A percentile compares a stretch with the other conserved stretches of the same genome.
Evolutionary conservation across 2,888 invertebrate genomes (phyloP).

Genomic region (Agapetus fuscipes): DNA sequence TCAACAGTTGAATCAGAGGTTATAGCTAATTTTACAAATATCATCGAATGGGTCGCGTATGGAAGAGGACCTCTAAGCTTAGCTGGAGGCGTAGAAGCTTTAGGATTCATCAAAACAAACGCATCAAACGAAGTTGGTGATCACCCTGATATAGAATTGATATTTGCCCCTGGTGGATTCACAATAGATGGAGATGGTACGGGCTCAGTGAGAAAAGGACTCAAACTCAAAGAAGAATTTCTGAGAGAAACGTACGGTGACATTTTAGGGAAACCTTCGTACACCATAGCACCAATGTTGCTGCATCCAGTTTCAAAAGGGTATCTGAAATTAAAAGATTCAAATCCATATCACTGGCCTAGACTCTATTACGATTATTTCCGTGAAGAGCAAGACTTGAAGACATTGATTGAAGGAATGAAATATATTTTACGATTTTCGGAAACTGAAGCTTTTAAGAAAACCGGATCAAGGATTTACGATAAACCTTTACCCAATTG

Average conservation of each 20-base stretch:
- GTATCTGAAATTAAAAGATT: conserved; percentile 54
- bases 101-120: conserved; percentile 54
- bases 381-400: conserved; percentile 50
- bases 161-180: conserved; percentile 53
- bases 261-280: conserved; percentile 48
- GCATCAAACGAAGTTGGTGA: conserved; percentile 46
- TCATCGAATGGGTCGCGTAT: conserved; percentile 31
- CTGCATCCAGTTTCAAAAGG: conserved; percentile 68
- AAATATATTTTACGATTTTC: conserved; percentile 51
- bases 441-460: conserved; percentile 49
- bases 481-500: conserved; percentile 47
- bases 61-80: conserved; percentile 40
- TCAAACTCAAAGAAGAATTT: conserved; percentile 46
- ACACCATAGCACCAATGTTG: conserved; percentile 56
- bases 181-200: conserved; percentile 49
- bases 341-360: conserved; percentile 65
- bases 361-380: conserved; percentile 76
- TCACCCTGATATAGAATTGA: conserved; percentile 58
- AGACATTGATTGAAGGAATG: conserved; percentile 50
- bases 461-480: conserved; percentile 43
- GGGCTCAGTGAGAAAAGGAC: conserved; percentile 39
- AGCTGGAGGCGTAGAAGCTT: conserved; percentile 57
- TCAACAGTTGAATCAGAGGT: conserved; percentile 23
- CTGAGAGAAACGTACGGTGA: conserved; percentile 47
- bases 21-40: conserved; percentile 22